Base-by-base conservation (phyloP, 2,797 vertebrate species). In the Coregonus suidteri region DNA sequence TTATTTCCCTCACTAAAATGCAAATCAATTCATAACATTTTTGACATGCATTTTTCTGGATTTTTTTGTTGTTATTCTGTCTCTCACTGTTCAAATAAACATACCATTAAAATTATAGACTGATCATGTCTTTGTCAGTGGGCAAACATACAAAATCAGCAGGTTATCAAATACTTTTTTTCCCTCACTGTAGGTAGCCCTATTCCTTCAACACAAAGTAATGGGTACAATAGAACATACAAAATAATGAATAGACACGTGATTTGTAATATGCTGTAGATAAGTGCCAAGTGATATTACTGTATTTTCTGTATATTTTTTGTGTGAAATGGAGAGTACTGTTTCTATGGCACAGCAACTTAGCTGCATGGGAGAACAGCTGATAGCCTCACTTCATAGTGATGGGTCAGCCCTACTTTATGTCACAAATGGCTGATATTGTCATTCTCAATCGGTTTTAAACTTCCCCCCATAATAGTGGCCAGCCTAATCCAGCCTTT, bases 371-470 rank as follows among this genome's bases (percentile, higher is more conserved):
- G 54, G 70, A 83, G 83, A 84, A 84, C 82, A 80, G 86, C 81
- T 20, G 67, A 88, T 80, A 71, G 59, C 25, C 35, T 75, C 80
- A 76, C 79, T 81, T 73, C 79, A 90, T 91, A 92, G 89, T 90
- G 89, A 92, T 88, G 82, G 89, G 90, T 90, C 91, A 91, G 88
- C 89, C 86, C 84, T 72, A 84, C 88, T 89, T 92, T 91, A 91
- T 92, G 91, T 93, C 91, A 91, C 80, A 89, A 89, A 88, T 88
- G 85, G 88, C 87, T 88, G 86, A 90, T 90, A 89, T 89, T 86
- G 88, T 37, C 71, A 82, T 86, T 90, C 85, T 90, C 81, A 89
- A 90, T 88, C 90, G 88, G 90, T 89, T 85, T 90, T 91, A 92
- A 92, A 87, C 85, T 84, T 85, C 82, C 37, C 83, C 79, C 86